phyloP scores from a whole-genome alignment of 2,113 vertebrate genomes.

The Cynocephalus volans region DNA sequence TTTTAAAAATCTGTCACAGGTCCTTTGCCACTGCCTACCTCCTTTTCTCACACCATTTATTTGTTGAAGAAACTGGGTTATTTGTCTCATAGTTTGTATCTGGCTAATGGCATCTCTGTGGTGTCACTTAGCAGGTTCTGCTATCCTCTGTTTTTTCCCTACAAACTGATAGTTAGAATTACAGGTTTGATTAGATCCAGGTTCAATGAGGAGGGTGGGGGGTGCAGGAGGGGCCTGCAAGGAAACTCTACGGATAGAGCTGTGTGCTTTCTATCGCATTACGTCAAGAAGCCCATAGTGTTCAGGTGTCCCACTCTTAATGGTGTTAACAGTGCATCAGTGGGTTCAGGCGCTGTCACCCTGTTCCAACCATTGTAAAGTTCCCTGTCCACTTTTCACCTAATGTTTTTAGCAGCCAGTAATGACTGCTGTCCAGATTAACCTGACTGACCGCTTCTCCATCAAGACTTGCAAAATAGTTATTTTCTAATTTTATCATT shows the following conservation, averaged over 20 bases:
- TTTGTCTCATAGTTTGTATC: not conserved
- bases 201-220: not conserved
- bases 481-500: not conserved
- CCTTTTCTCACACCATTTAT: not conserved
- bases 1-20: not conserved
- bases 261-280: too few species aligned
- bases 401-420: not conserved
- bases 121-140: not conserved
- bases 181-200: not conserved
- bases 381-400: not conserved
- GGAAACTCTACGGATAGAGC: not conserved
- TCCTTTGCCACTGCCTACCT: not conserved
- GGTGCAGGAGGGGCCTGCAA: too few species aligned
- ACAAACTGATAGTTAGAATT: not conserved
- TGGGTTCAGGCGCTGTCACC: not conserved
- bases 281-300: rapidly evolving
- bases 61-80: not conserved
- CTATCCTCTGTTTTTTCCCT: too few species aligned
- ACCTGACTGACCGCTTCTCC: not conserved
- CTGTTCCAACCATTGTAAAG: not conserved
- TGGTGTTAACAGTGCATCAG: too few species aligned
- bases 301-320: not conserved
- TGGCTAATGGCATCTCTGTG: not conserved
- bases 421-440: not conserved
- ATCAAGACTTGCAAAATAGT: not conserved